These are phyloP conservation scores for Apis laboriosa DNA, from an alignment of 1,140 invertebrate species.

Conservation along the genomic window DNA sequence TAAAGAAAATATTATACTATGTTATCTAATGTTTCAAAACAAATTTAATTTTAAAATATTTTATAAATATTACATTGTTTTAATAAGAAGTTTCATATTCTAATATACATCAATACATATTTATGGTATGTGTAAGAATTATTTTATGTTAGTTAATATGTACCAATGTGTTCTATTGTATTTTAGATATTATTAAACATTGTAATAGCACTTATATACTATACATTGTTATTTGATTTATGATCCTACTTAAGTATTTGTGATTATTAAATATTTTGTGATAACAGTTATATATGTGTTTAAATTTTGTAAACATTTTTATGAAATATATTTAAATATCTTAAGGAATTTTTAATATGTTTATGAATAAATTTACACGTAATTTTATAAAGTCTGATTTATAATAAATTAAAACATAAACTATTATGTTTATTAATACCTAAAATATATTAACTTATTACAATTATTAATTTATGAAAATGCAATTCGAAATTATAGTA, in stretches of 20 bases:
- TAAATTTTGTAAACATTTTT: slow-evolving; percentile 41
- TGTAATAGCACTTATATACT: slow-evolving; percentile 52
- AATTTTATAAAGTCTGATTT: slow-evolving; percentile 3
- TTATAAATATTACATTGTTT: slow-evolving; percentile 53
- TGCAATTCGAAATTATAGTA: neutral
- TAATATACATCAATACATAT: slow-evolving; percentile 59
- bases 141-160: slow-evolving; percentile 52
- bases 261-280: slow-evolving; percentile 50
- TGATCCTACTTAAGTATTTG: slow-evolving; percentile 49
- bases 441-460: slow-evolving; percentile 30
- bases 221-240: slow-evolving; percentile 46
- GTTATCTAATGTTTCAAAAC: neutral
- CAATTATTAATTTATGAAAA: slow-evolving; percentile 38
- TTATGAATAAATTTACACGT: slow-evolving; percentile 24
- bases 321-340: slow-evolving; percentile 22
- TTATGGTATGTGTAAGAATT: slow-evolving; percentile 54
- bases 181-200: slow-evolving; percentile 58
- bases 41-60: slow-evolving; percentile 34
- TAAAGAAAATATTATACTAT: slow-evolving; percentile 2
- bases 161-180: slow-evolving; percentile 46
- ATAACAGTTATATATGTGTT: slow-evolving; percentile 51
- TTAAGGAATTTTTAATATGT: slow-evolving; percentile 13
- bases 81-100: slow-evolving; percentile 50
- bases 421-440: neutral
- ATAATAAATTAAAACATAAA: slow-evolving; percentile 25